Conservation (phyloP, 2,888 invertebrate species). For the Caenorhabditis japonica region DNA sequence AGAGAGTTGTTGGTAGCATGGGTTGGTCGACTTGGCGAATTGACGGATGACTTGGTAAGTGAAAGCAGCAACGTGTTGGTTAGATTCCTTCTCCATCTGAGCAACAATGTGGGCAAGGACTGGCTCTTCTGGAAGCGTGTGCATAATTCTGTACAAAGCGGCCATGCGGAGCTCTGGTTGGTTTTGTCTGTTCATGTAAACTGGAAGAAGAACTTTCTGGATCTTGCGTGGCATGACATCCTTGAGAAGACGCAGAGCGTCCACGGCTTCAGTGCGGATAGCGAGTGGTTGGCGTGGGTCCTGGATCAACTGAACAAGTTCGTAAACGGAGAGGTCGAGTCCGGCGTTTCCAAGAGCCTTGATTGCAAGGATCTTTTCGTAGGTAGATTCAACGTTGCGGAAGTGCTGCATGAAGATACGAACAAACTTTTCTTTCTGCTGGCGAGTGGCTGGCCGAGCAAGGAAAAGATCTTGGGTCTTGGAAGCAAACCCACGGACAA, state of each 20-base stretch:
- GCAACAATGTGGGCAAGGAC: slow-evolving; percentile 66
- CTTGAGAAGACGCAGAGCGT: slow-evolving; percentile 66
- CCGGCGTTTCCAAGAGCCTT: slow-evolving; percentile 74
- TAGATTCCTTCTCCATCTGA: slow-evolving; percentile 60
- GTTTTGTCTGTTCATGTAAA: slow-evolving; percentile 67
- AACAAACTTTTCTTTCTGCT: slow-evolving; percentile 62
- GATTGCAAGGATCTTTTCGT: slow-evolving; percentile 71
- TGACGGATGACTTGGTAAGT: slow-evolving; percentile 59
- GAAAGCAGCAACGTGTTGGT: slow-evolving; percentile 66
- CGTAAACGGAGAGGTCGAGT: slow-evolving; percentile 62
- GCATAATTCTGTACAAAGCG: slow-evolving; percentile 66
- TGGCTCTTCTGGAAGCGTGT: slow-evolving; percentile 60
- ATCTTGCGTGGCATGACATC: slow-evolving; percentile 56
- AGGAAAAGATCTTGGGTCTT: slow-evolving; percentile 50
- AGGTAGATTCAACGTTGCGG: slow-evolving; percentile 50
- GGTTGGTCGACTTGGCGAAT: slow-evolving; percentile 61
- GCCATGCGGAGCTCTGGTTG: slow-evolving; percentile 67
- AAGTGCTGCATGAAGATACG: slow-evolving; percentile 54
- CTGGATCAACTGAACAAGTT: slow-evolving; percentile 70
- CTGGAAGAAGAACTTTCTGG: slow-evolving; percentile 67
- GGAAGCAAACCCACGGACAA: slow-evolving; percentile 58
- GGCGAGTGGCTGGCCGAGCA: slow-evolving; percentile 47
- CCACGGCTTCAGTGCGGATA: slow-evolving; percentile 70
- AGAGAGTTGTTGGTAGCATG: slow-evolving; percentile 59
- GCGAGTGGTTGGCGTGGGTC: slow-evolving; percentile 57